These are phyloP conservation scores for Orius insidiosus DNA, from an alignment of 1,140 invertebrate genomes.

Conservation along the genomic window DNA sequence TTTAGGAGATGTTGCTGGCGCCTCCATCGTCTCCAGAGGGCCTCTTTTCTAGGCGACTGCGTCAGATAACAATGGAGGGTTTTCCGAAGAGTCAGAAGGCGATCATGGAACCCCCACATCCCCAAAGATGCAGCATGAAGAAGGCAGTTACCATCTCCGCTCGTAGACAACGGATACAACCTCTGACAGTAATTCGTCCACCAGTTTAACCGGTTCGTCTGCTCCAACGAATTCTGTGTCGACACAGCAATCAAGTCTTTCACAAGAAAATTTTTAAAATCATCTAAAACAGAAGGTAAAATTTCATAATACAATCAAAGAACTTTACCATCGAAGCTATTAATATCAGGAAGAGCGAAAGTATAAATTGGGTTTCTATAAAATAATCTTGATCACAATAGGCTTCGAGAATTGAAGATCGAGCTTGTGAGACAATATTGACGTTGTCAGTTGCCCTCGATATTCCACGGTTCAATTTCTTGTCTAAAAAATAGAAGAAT, in stretches of 20 bases:
- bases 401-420: slow-evolving; percentile 41
- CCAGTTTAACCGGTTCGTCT: slow-evolving; percentile 70
- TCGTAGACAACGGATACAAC: slow-evolving; percentile 42
- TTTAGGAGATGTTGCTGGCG: slow-evolving; percentile 45
- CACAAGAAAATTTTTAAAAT: slow-evolving; percentile 65
- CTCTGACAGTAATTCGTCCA: slow-evolving; percentile 50
- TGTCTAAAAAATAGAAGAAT: slow-evolving; percentile 33
- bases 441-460: slow-evolving; percentile 71
- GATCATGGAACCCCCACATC: slow-evolving; percentile 81
- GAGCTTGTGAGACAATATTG: slow-evolving; percentile 53
- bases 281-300: no score
- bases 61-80: slow-evolving; percentile 57
- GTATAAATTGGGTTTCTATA: slow-evolving; percentile 56
- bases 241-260: slow-evolving; percentile 75
- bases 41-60: slow-evolving; percentile 35
- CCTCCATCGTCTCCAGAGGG: slow-evolving; percentile 51
- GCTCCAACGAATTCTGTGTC: slow-evolving; percentile 63
- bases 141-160: slow-evolving; percentile 77
- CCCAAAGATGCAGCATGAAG: slow-evolving; percentile 74
- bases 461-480: slow-evolving; percentile 62
- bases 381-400: slow-evolving; percentile 25
- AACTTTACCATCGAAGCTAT: slow-evolving; percentile 21
- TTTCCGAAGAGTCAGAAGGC: slow-evolving; percentile 60
- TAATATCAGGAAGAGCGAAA: slow-evolving; percentile 69
- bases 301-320: slow-evolving; percentile 2